These are phyloP conservation scores for Coreius guichenoti DNA, from an alignment of 2,797 vertebrate genomes.

Conservation along the genomic window DNA sequence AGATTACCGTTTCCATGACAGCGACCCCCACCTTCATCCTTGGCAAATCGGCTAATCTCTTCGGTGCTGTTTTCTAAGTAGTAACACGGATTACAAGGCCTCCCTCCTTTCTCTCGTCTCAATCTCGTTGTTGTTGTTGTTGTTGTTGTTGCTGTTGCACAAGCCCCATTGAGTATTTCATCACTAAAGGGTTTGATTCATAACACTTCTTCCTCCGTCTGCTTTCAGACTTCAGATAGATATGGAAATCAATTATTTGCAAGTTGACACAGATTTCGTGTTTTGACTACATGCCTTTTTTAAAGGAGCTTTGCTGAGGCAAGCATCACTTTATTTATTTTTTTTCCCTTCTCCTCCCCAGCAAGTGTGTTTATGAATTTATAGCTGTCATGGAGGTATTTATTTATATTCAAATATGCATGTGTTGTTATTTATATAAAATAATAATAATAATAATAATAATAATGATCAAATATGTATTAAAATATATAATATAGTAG, in stretches of 20 bases:
- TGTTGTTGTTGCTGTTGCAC: not conserved
- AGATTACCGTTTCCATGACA: conserved; percentile 59
- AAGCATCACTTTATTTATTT: not conserved
- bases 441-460: not conserved
- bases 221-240: not conserved
- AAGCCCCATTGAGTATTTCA: conserved; percentile 6
- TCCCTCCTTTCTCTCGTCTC: not conserved
- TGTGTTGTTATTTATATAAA: not conserved
- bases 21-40: conserved; percentile 32
- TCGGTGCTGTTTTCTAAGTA: conserved; percentile 45
- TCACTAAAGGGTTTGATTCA: not conserved
- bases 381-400: not conserved
- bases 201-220: not conserved
- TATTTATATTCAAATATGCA: not conserved
- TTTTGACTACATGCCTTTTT: not conserved
- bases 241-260: conserved; percentile 23
- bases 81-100: conserved; percentile 35
- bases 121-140: not conserved
- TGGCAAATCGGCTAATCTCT: conserved; percentile 17
- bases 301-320: not conserved
- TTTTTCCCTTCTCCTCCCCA: no score
- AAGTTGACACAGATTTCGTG: conserved; percentile 1
- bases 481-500: no score
- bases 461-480: no score
- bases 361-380: not conserved